These are phyloP conservation scores for Ammodytes marinus DNA, from an alignment of 2,113 vertebrate species.

Conservation along the genomic window DNA sequence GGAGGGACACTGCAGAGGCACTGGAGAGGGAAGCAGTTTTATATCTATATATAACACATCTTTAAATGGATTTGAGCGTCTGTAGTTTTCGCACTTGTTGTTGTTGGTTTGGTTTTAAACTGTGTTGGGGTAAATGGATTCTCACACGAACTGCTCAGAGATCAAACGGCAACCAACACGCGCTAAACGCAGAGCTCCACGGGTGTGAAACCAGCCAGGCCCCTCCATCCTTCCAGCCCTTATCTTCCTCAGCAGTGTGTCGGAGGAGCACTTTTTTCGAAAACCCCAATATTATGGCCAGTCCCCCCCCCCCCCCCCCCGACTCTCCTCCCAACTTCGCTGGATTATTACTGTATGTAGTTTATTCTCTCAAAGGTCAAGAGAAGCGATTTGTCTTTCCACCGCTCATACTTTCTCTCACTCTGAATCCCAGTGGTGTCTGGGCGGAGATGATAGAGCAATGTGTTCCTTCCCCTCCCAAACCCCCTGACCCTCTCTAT, in stretches of 20 bases:
- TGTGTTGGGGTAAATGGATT: conserved; percentile 36
- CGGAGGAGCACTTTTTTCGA: conserved; percentile 41
- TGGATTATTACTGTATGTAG: conserved; percentile 74
- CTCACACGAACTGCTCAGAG: conserved; percentile 25
- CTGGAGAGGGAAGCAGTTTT: conserved; percentile 35
- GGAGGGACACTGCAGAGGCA: conserved; percentile 36
- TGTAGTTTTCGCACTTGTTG: conserved; percentile 3
- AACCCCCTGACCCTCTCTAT: conserved; percentile 32
- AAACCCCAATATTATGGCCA: conserved; percentile 50
- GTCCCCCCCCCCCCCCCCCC: background rate
- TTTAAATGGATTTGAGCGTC: conserved; percentile 42
- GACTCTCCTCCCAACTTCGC: background rate
- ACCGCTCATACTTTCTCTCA: conserved; percentile 51
- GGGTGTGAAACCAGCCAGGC: background rate
- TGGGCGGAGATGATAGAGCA: conserved; percentile 71
- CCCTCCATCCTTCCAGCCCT: conserved; percentile 22
- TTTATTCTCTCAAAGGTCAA: conserved; percentile 78
- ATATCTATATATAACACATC: conserved; percentile 44
- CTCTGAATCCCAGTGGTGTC: conserved; percentile 70
- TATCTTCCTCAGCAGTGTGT: conserved; percentile 52
- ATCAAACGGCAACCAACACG: conserved; percentile 25
- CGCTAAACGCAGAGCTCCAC: conserved; percentile 22
- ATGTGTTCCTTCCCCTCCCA: conserved; percentile 40
- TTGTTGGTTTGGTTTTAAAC: conserved; percentile 37
- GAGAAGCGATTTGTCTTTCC: conserved; percentile 69